Evolutionary conservation across 2,113 vertebrate genomes (phyloP), one percentile per base, ranked within the genome.

Genomic region (Phyllostomus discolor): DNA sequence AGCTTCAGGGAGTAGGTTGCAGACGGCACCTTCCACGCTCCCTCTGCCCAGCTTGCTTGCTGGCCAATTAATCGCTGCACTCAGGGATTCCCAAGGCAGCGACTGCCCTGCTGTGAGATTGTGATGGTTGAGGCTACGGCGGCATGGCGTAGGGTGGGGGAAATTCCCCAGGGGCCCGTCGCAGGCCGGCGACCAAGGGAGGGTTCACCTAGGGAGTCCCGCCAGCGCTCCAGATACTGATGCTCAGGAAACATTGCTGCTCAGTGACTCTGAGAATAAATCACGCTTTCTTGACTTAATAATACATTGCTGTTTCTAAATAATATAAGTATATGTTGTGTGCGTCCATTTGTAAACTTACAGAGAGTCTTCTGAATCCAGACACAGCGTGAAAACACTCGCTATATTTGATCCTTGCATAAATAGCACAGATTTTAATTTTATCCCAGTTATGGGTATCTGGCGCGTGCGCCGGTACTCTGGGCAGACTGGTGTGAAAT

Each of bases 341-440:
- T 92, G 86, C 8, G 80, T 97, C 97, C 97, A 95, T 95, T 97
- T 92, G 97, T 98, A 97, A 98, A 98, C 97, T 97, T 97, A 80
- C 38, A 16, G 94, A 11, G 92, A 95, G 93, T 93, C 95, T 96
- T 97, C 93, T 82, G 95, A 96, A 96, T 84, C 93, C 89, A 97
- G 95, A 93, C 97, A 91, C 97, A 96, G 97, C 97, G 91, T 96
- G 94, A 96, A 96, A 95, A 93, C 86, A 90, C 92, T 76, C 28
- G 83, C 97, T 97, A 96, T 98, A 96, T 97, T 97, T 97, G 97
- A 97, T 97, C 96, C 97, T 96, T 97, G 96, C 97, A 97, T 97
- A 98, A 97, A 98, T 97, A 98, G 97, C 97, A 96, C 96, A 96
- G 97, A 98, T 98, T 97, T 98, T 97, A 98, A 97, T 98, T 98